Evolutionary conservation across 2,888 invertebrate genomes (phyloP), one percentile per base, ranked within the genome.

Genomic region (Hirudinaria manillensis): DNA sequence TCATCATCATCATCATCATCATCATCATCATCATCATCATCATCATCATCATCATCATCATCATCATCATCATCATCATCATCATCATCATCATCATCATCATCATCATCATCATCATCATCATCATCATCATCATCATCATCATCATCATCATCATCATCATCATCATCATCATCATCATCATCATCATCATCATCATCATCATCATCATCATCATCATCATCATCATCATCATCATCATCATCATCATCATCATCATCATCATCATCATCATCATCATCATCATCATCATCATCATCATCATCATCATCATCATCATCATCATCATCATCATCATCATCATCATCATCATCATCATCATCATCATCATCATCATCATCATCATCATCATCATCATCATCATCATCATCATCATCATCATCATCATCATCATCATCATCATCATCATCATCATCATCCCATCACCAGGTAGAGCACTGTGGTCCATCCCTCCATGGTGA

Each of bases 401-500:
- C 71, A 71, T 71, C 71, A 71, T 71, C 71, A 71, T 71, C 71
- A 71, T 71, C 56, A 56, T 56, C 56, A 56, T 56, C 56, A 56
- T 56, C 56, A 45, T 53, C 71, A 71, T 67, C 67, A 67, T 67
- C 34, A 67, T 67, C 34, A 67, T 67, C 34, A 67, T 67, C 34
- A 67, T 67, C 29, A 67, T 67, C 34, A 29, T 67, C 34, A 34
- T 67, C 34, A 29, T 67, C 34, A 34, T 32, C 34, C 10, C 38
- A 55, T 24, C 13, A 98, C 98, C 94, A 97, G 97, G 90, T 99
- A 99, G 88, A 99, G 91, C 88, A 99, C 96, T 87, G 93, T 90
- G 84, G 99, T 99, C 99, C 99, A 99, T 85, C 99, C 99, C 89
- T 99, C 99, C 98, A 99, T 99, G 84, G 99, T 99, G 87, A 99